Conservation (phyloP, 2,113 vertebrate species). For the Indicator maculatus region DNA sequence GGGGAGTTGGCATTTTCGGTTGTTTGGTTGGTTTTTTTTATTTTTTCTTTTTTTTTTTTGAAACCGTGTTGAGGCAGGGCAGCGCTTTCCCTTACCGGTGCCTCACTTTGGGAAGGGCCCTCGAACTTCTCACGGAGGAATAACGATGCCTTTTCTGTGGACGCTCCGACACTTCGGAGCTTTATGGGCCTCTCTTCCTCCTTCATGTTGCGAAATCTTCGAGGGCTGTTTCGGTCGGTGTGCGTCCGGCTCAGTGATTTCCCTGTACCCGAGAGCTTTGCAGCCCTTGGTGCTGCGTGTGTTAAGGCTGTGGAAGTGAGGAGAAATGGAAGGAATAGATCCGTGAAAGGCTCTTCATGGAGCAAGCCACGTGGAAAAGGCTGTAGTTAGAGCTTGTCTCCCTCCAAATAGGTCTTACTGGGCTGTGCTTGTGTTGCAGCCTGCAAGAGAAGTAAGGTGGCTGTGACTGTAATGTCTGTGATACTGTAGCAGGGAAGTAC, state of each 20-base stretch:
- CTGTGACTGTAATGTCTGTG: not conserved
- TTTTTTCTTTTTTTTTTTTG: not conserved
- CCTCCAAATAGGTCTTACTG: not conserved
- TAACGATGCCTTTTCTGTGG: not conserved
- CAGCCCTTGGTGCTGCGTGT: not conserved
- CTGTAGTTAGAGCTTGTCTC: not conserved
- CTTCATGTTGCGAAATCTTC: constrained; percentile 6
- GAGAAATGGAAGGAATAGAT: not conserved
- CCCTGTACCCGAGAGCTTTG: not conserved
- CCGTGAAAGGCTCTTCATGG: not conserved
- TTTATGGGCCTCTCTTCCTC: not conserved
- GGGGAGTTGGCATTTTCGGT: not conserved
- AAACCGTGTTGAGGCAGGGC: not conserved
- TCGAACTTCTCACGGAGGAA: not conserved
- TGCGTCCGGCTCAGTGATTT: not conserved
- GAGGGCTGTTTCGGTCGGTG: not conserved
- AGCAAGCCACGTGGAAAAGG: not conserved
- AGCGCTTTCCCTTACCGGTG: not conserved
- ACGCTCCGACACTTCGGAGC: not conserved
- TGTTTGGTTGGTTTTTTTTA: not conserved
- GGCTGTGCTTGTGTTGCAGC: not conserved
- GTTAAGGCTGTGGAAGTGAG: not conserved
- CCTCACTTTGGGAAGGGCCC: not conserved
- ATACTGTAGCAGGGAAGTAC: not conserved
- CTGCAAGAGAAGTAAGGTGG: not conserved